Evolutionary conservation across 1,140 invertebrate genomes (phyloP).

Genomic region (Diplogasteroides magnus): DNA sequence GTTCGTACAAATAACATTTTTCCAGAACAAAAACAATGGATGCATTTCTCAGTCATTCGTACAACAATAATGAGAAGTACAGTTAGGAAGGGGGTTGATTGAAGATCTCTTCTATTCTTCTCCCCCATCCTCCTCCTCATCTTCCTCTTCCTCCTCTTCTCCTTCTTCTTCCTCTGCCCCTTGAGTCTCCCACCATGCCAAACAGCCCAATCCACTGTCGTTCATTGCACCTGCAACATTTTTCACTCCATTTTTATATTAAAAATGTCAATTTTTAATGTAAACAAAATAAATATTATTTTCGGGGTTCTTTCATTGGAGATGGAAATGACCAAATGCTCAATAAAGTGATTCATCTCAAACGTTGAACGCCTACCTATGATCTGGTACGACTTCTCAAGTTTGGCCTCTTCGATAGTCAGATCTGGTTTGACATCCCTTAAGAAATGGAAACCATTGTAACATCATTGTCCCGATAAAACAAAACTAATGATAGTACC

Average conservation of each 20-base stretch:
- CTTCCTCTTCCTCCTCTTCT: neutral
- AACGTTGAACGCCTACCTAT: neutral
- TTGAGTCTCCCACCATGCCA: neutral
- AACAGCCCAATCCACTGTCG: neutral
- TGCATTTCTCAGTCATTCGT: too few species aligned
- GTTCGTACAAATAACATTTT: too few species aligned
- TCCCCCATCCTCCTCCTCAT: neutral
- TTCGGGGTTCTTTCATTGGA: neutral
- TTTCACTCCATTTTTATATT: too few species aligned
- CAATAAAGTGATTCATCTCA: too few species aligned
- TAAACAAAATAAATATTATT: neutral
- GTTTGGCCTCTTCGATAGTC: neutral
- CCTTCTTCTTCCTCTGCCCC: neutral
- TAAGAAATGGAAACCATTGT: too few species aligned
- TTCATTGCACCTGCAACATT: neutral
- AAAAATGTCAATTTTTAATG: neutral
- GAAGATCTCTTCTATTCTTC: too few species aligned
- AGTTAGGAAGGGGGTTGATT: too few species aligned
- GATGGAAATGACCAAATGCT: too few species aligned
- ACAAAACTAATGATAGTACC: too few species aligned
- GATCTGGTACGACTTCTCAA: neutral
- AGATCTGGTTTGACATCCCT: neutral
- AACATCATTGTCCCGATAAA: too few species aligned
- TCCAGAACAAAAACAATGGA: too few species aligned
- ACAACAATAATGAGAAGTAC: too few species aligned